Evolutionary conservation across 1,140 invertebrate genomes (phyloP), one percentile per base, ranked within the genome.

Genomic region (Wiebesia pumilae): DNA sequence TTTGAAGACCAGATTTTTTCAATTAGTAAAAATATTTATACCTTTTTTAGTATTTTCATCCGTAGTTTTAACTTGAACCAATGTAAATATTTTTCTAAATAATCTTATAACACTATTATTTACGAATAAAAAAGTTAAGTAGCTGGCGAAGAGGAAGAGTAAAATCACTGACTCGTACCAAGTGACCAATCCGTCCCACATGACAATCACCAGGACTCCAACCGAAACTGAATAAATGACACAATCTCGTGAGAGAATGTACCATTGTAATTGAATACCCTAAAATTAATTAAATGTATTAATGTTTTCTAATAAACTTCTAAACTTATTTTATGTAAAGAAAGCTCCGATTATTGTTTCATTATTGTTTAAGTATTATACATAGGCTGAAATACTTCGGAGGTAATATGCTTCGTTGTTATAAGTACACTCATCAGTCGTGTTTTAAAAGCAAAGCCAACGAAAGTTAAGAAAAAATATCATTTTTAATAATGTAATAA

Each of bases 211-310:
- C 62, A 99, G 92, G 7, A 96, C 94, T 6, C 95, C 93, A 0
- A 98, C 96, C 35, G 97, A 97, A 14, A 97, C 90, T 14, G 96
- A 95, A 90, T 98, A 99, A 83, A 98, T 97, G 19, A 96, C 90
- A 84, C 96, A 97, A 90, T 99, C 98, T 88, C 98, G 94, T 0
- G 97, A 96, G 35, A 99, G 95, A 4, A 98, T 97, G 95, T 96
- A 96, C 95, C 96, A 96, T 90, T 98, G 96, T 40, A 98, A 94
- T 88, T 95, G 93, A n/a, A 98, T 96, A 0, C 96, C 96, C 97
- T 98, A 92, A 14, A 90, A 88, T 73, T n/a, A 47, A 47, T 77
- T 47, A 16, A 19, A 27, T 77, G 47, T 47, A 38, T 67, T 30
- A 40, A 73, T 38, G 3, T 38, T n/a, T n/a, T n/a, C n/a, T n/a